Percentiles rank a stretch among this genome's conserved stretches.
Evolutionary conservation across 2,888 invertebrate species (phyloP).

Genomic region (Orchestes rusci): DNA sequence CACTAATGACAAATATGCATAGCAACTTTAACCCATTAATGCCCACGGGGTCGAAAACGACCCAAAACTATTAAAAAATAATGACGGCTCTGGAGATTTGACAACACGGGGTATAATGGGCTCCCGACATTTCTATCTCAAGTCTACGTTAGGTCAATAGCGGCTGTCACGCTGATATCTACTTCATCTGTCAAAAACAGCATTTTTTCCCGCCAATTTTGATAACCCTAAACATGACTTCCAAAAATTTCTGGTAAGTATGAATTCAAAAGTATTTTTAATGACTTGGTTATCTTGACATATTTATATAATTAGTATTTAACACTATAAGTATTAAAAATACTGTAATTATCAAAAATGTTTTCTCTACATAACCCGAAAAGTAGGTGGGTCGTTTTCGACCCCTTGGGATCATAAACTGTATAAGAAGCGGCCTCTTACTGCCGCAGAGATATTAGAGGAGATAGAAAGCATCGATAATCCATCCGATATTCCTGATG

Average conservation of each 20-base stretch:
- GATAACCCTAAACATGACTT: not conserved
- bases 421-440: too few relatives aligned
- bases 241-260: slow-evolving; percentile 1
- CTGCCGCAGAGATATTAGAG: too few relatives aligned
- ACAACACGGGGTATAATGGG: not conserved
- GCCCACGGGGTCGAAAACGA: slow-evolving; percentile 1
- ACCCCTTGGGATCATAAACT: too few relatives aligned
- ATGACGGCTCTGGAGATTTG: not conserved
- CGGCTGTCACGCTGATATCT: not conserved
- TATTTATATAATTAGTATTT: not conserved
- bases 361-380: slow-evolving; percentile 1
- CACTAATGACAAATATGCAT: too few relatives aligned
- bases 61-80: not conserved
- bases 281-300: not conserved
- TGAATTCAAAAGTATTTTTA: not conserved
- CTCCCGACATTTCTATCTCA: not conserved
- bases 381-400: too few relatives aligned
- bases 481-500: too few relatives aligned
- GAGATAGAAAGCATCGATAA: too few relatives aligned
- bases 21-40: slow-evolving; percentile 1
- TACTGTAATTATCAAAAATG: not conserved
- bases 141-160: not conserved
- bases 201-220: not conserved
- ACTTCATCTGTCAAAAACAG: not conserved
- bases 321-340: not conserved